Conservation (phyloP, 2,113 vertebrate genomes). For the Axis porcinus region DNA sequence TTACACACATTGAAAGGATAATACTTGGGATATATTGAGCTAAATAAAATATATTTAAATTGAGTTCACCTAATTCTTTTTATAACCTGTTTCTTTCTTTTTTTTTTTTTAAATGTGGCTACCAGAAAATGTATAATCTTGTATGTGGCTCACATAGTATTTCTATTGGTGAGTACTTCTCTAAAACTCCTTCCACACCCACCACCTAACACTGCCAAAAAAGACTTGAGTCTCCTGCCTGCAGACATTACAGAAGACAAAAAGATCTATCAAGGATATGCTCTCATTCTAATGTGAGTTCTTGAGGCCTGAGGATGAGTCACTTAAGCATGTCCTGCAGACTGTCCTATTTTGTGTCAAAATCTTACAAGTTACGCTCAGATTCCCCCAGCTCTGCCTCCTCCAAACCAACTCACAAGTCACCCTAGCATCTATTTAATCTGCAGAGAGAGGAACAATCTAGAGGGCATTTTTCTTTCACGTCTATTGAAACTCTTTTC, state of each 20-base stretch:
- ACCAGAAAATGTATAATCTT: conserved; percentile 11
- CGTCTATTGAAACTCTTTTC: background rate
- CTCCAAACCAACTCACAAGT: background rate
- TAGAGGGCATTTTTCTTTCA: background rate
- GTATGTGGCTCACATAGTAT: background rate
- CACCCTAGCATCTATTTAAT: background rate
- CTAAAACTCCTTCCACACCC: background rate
- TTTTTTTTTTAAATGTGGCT: background rate
- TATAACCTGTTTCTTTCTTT: background rate
- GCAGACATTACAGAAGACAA: background rate
- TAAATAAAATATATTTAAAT: conserved; percentile 46
- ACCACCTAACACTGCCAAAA: background rate
- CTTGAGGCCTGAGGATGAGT: background rate
- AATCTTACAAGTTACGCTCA: background rate
- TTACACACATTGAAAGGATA: background rate
- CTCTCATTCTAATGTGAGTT: background rate
- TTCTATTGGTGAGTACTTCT: background rate
- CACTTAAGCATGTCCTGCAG: background rate
- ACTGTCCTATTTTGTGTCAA: background rate
- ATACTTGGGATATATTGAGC: background rate
- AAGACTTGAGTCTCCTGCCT: background rate
- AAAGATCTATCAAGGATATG: background rate
- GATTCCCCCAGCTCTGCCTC: background rate
- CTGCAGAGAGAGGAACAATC: background rate
- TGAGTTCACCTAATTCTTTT: background rate